phyloP scores from a whole-genome alignment of 2,888 invertebrate species.

The Cacoxenus indagator region DNA sequence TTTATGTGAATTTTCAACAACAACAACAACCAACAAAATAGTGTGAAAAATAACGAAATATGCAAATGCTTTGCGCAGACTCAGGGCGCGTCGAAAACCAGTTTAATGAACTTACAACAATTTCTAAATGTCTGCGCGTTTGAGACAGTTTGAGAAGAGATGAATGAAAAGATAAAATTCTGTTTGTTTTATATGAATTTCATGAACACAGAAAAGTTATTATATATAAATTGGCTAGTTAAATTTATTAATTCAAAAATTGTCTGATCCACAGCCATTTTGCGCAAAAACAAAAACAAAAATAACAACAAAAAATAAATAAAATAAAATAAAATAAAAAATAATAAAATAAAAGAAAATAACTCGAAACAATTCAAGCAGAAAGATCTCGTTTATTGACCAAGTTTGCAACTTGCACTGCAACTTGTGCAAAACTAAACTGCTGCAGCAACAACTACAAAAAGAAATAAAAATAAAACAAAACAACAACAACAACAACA shows the following conservation, averaged over 20 bases:
- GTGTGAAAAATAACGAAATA: constrained; percentile 8
- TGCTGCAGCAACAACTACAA: not conserved
- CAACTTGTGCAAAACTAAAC: not conserved
- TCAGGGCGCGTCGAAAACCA: constrained; percentile 52
- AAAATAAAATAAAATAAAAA: too few species aligned
- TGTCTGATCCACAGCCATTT: too few species aligned
- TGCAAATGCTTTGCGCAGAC: constrained; percentile 17
- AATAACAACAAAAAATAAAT: too few species aligned
- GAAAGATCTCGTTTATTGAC: constrained; percentile 42
- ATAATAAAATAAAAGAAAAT: too few species aligned
- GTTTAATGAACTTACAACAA: constrained; percentile 65
- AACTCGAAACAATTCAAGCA: constrained; percentile 36
- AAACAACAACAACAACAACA: not conserved
- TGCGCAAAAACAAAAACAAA: too few species aligned
- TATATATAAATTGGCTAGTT: not conserved
- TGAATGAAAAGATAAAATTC: not conserved
- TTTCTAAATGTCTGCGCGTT: constrained; percentile 31
- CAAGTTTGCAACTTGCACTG: constrained; percentile 36
- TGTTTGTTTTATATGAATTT: not conserved
- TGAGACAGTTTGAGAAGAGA: constrained; percentile 13
- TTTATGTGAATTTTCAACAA: constrained; percentile 49
- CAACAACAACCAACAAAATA: not conserved
- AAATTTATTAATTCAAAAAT: not conserved
- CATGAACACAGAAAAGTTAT: too few species aligned
- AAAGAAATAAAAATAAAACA: not conserved